Evolutionary conservation across 1,140 invertebrate species (phyloP).

Genomic region (Agrypnia vestita): DNA sequence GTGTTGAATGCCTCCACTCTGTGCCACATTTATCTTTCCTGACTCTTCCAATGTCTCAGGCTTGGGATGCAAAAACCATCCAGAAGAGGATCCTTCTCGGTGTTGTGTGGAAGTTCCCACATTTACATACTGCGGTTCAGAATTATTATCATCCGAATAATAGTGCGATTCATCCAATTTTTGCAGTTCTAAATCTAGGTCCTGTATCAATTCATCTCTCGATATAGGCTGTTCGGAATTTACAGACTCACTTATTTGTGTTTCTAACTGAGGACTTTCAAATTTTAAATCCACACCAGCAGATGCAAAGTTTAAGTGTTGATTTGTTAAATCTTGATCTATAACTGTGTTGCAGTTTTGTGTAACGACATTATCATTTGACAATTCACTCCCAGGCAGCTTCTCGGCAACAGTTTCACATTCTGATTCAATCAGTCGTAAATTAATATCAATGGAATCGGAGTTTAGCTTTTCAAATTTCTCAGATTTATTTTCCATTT

Average conservation of each 20-base stretch:
- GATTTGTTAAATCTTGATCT: neutral
- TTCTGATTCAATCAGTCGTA: slow-evolving; percentile 1
- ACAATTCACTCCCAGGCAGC: neutral
- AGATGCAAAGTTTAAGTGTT: neutral
- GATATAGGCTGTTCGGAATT: slow-evolving; percentile 4
- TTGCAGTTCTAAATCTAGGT: slow-evolving; percentile 28
- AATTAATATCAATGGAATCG: slow-evolving; percentile 3
- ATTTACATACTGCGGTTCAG: slow-evolving; percentile 31
- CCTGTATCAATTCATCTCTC: slow-evolving; percentile 21
- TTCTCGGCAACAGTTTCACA: slow-evolving; percentile 8
- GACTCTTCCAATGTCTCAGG: slow-evolving; percentile 25
- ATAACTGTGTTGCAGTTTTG: neutral
- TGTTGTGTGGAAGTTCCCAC: neutral
- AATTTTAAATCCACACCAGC: neutral
- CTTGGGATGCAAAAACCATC: slow-evolving; percentile 71
- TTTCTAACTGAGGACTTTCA: neutral
- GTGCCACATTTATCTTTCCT: slow-evolving; percentile 45
- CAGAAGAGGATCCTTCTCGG: slow-evolving; percentile 56
- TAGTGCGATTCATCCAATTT: slow-evolving; percentile 27
- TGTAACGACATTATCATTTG: neutral
- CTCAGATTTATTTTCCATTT: too few relatives aligned
- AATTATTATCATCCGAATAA: slow-evolving; percentile 3
- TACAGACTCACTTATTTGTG: neutral
- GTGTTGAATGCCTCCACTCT: slow-evolving; percentile 1
- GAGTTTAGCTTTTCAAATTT: neutral